Evolutionary conservation across 2,113 vertebrate genomes (phyloP).

Genomic region (Triplophysa tibetana): DNA sequence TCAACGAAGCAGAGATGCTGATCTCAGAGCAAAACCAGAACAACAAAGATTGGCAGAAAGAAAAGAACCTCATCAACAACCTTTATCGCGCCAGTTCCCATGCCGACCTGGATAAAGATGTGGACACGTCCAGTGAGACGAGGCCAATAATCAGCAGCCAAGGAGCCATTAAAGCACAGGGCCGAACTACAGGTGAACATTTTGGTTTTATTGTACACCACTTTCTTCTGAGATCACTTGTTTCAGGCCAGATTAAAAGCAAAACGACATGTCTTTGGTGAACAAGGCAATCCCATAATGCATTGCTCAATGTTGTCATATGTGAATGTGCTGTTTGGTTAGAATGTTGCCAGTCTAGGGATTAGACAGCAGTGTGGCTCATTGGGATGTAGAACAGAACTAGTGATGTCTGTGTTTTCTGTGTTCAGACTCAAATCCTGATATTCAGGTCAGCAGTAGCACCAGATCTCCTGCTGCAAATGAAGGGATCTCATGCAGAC

Average conservation of each 20-base stretch:
- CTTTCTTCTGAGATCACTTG: too few relatives aligned
- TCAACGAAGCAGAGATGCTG: conserved; percentile 87
- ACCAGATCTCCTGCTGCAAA: conserved; percentile 72
- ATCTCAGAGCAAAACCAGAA: conserved; percentile 82
- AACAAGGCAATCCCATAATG: too few relatives aligned
- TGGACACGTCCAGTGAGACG: conserved; percentile 75
- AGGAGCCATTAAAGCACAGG: conserved; percentile 89
- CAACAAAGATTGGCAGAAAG: conserved; percentile 87
- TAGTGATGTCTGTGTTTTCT: background rate
- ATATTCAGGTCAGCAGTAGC: conserved; percentile 82
- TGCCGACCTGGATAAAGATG: conserved; percentile 87
- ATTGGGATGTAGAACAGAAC: background rate
- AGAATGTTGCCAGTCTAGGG: too few relatives aligned
- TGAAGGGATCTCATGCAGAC: conserved; percentile 78
- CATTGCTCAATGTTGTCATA: background rate
- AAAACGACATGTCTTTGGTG: too few relatives aligned
- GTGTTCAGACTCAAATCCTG: conserved; percentile 80
- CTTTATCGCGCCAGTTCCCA: conserved; percentile 77
- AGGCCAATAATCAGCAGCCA: conserved; percentile 83
- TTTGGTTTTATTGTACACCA: background rate
- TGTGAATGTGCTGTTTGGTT: too few relatives aligned
- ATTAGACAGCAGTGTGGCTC: too few relatives aligned
- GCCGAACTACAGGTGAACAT: conserved; percentile 80
- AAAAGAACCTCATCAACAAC: conserved; percentile 85
- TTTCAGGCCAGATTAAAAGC: too few relatives aligned